Base-by-base conservation (phyloP, 2,113 vertebrate genomes). In the Bufo bufo region DNA sequence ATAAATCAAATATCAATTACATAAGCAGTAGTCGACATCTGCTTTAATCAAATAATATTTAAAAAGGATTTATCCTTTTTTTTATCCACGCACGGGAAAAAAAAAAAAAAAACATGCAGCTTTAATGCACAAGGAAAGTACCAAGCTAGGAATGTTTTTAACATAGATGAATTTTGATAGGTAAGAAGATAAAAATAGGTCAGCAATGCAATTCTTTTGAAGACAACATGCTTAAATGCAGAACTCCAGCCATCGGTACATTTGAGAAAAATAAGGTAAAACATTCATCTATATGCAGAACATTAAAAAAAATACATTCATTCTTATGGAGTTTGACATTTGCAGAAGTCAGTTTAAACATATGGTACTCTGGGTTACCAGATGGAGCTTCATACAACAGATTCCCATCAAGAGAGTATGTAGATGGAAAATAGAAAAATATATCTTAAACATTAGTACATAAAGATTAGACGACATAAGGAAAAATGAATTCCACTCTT, bases 1-100 rank as follows among this genome's bases (percentile, higher is more conserved):
- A 96, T 96, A 96, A 96, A 97, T 97, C 94, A 96, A 96, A 96
- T 94, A 95, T 96, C 95, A 95, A 94, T 95, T 96, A 96, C 95
- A 96, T 95, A 94, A 93, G 93, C 94, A 95, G 93, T 94, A 94
- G 95, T 93, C 94, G 94, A 95, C 94, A 94, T 96, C 92, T 95
- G 94, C 95, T 95, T 96, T 96, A 95, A 95, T 95, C 95, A 95
- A 93, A 96, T 95, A 95, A 95, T 95, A 96, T 95, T 94, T 95
- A 92, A 94, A 95, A 95, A 95, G 94, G 94, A 94, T 95, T 94
- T 94, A 94, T 92, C 94, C 93, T 92, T 94, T 92, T 33, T 33
- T 95, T 94, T 95, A 90, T 91, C 6, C 84, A 93, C 94, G 93
- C 94, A 94, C 93, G 91, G 69, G 3, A 3, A 14, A 43, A 43